Evolutionary conservation across 2,888 invertebrate genomes (phyloP), one percentile per base, ranked within the genome.

Genomic region (Ectemnius lituratus): DNA sequence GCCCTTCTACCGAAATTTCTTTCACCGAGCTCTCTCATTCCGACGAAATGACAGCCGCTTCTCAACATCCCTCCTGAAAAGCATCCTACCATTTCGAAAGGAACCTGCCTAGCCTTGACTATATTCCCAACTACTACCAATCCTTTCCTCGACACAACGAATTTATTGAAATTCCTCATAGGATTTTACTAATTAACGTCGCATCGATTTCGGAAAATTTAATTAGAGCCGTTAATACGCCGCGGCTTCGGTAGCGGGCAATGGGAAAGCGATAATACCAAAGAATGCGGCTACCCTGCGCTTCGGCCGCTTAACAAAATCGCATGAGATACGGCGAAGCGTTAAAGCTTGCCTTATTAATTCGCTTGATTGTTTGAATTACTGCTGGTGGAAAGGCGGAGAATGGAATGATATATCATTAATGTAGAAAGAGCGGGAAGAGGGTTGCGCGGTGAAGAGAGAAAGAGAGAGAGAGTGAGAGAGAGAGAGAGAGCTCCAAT

Each of bases 151-250:
- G 18, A 20, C 52, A 23, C 18, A 18, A 16, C 18, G 28, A 2
- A 75, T 62, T 75, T 67, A 72, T 65, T 68, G 56, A 47, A 52
- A 62, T 73, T 75, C 68, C 58, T 68, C 46, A 8, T 16, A 14
- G 69, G 16, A 14, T 52, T 5, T 16, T 52, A 0, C 63, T 74
- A 76, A 74, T 74, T 76, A 76, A 76, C 64, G 52, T 16, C 58
- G 27, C 45, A 37, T 49, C 62, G 56, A 62, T 70, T 67, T 68
- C 56, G 49, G 67, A 67, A 62, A 75, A 70, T 71, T 76, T 71
- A 76, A 76, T 75, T 75, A 64, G 62, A 62, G 16, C 60, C 61
- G 5, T 6, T 37, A 37, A 37, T 37, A 8, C 37, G 37, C 37
- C 37, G 37, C 37, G 2, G 23, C 23, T 23, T 23, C 23, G 23